Conservation (phyloP, 2,888 invertebrate species). For the Halictus ligatus region DNA sequence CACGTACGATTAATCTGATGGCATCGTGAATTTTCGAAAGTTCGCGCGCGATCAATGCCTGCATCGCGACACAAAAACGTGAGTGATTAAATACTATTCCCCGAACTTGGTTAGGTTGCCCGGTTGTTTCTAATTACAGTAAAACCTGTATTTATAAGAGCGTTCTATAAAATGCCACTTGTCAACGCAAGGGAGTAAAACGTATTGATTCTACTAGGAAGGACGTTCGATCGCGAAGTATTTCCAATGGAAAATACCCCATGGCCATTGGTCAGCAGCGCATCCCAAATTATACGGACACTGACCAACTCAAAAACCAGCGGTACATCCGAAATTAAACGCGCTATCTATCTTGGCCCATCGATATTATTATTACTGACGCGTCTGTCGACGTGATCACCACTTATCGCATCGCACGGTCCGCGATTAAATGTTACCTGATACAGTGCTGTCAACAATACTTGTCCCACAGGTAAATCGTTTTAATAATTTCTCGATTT, state of each 20-base stretch:
- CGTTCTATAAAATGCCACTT: too few relatives aligned
- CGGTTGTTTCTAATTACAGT: too few relatives aligned
- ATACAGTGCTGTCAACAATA: slow-evolving; percentile 7
- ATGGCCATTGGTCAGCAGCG: slow-evolving; percentile 16
- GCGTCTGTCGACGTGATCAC: slow-evolving; percentile 35
- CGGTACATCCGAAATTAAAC: not conserved
- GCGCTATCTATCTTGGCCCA: slow-evolving; percentile 39
- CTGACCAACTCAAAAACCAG: not conserved
- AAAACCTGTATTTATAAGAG: too few relatives aligned
- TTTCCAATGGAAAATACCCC: not conserved
- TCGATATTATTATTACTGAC: slow-evolving; percentile 44
- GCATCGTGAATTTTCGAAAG: too few relatives aligned
- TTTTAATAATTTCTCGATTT: slow-evolving; percentile 5
- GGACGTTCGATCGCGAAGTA: not conserved
- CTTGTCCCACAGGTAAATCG: slow-evolving; percentile 17
- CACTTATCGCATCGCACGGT: slow-evolving; percentile 14
- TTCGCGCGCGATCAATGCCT: too few relatives aligned
- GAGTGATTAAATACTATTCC: too few relatives aligned
- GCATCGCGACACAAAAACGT: too few relatives aligned
- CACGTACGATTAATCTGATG: too few relatives aligned
- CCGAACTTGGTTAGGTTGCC: too few relatives aligned
- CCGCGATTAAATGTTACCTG: slow-evolving; percentile 14
- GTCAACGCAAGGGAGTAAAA: not conserved
- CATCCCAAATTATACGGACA: not conserved
- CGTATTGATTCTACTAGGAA: slow-evolving; percentile 39